A percentile compares a stretch with the other conserved stretches of the same genome.
phyloP scores from a whole-genome alignment of 1,140 invertebrate genomes.

The Drosophila ironensis region DNA sequence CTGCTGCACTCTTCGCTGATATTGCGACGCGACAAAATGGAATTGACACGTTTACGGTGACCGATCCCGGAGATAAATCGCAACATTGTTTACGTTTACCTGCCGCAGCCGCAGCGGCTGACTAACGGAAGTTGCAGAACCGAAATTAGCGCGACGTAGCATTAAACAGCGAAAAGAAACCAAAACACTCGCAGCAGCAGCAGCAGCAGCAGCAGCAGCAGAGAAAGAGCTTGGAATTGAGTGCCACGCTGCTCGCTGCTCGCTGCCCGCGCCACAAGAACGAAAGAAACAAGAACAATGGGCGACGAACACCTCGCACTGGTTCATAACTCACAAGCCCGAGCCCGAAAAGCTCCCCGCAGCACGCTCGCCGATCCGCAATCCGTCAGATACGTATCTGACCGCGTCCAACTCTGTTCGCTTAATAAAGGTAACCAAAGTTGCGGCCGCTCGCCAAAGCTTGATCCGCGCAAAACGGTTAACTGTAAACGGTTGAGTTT shows the following conservation, averaged over 20 bases:
- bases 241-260: constrained; percentile 53
- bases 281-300: constrained; percentile 39
- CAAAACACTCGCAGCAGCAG: no score
- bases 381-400: constrained; percentile 58
- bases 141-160: constrained; percentile 57
- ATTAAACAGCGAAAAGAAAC: constrained; percentile 24
- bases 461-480: constrained; percentile 42
- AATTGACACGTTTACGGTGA: constrained; percentile 41
- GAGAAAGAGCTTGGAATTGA: constrained; percentile 35
- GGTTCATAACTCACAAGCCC: constrained; percentile 10
- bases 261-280: no score
- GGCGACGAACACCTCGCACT: constrained; percentile 35
- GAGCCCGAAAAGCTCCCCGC: constrained; percentile 10
- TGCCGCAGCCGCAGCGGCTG: no score
- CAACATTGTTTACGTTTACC: constrained; percentile 58
- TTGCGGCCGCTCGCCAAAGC: constrained; percentile 35
- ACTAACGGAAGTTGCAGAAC: constrained; percentile 65
- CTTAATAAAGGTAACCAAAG: constrained; percentile 75
- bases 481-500: constrained; percentile 41
- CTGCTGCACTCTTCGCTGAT: background rate
- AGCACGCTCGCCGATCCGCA: constrained; percentile 19
- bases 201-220: no score
- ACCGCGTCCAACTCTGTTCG: constrained; percentile 59
- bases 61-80: background rate
- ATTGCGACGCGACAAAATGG: background rate